Conservation (phyloP, 2,888 invertebrate species). For the Scaptomyza flava region DNA sequence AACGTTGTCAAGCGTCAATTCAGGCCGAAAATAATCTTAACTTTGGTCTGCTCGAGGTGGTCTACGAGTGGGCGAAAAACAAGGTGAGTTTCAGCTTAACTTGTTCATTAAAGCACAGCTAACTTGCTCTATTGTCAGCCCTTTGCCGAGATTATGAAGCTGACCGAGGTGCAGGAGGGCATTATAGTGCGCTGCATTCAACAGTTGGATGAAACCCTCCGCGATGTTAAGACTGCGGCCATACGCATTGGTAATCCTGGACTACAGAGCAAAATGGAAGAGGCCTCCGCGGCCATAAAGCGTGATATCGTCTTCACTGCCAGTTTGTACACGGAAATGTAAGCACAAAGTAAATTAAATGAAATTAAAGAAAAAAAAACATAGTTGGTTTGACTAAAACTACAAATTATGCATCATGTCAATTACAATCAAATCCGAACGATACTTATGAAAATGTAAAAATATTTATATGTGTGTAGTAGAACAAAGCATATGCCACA, state of each 20-base stretch:
- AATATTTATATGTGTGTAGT: conserved; percentile 56
- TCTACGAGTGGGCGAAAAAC: conserved; percentile 97
- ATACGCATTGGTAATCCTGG: conserved; percentile 96
- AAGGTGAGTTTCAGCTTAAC: conserved; percentile 85
- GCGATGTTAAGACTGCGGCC: conserved; percentile 96
- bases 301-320: conserved; percentile 99
- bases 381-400: conserved; percentile 48
- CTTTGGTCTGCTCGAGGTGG: conserved; percentile 96
- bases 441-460: conserved; percentile 77
- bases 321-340: conserved; percentile 92
- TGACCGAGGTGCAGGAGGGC: conserved; percentile 98
- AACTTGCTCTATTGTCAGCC: conserved; percentile 85
- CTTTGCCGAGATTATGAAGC: conserved; percentile 95
- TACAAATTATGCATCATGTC: conserved; percentile 68
- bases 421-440: conserved; percentile 63
- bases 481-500: conserved; percentile 32
- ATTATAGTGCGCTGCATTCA: conserved; percentile 99
- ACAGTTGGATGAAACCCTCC: conserved; percentile 95
- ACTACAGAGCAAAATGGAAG: conserved; percentile 97
- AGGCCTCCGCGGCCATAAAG: conserved; percentile 95
- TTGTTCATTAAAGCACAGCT: no score
- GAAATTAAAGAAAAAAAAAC: conserved; percentile 11
- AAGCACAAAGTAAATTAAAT: conserved; percentile 13
- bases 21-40: conserved; percentile 89
- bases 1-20: conserved; percentile 69